A percentile compares a stretch with the other conserved stretches of the same genome.
Conservation (phyloP, 1,140 invertebrate genomes). For the Drosophila kepulauana region DNA sequence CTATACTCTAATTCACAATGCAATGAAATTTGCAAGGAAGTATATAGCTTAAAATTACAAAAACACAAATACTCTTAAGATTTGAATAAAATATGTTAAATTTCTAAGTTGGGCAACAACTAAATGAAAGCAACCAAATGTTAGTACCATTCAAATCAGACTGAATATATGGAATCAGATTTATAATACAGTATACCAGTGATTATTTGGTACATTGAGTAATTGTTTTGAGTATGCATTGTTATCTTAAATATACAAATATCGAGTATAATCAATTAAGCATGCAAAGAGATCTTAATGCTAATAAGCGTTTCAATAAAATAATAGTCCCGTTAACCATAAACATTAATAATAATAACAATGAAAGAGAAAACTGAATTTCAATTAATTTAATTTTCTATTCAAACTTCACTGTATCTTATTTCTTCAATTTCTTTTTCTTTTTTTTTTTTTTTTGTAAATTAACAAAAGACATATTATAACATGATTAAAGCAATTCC, state of each 20-base stretch:
- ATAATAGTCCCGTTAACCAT: constrained; percentile 39
- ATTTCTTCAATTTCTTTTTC: constrained; percentile 12
- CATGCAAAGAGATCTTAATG: too few species aligned
- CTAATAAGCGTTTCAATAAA: not conserved
- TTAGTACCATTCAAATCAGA: not conserved
- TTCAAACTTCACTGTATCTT: constrained; percentile 29
- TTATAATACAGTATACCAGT: not conserved
- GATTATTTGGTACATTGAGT: not conserved
- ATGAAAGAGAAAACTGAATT: constrained; percentile 66
- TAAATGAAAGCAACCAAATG: not conserved
- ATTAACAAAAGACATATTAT: constrained; percentile 61
- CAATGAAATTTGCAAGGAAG: constrained; percentile 40
- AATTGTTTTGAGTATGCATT: not conserved
- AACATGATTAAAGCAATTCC: constrained; percentile 46
- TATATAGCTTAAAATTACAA: constrained; percentile 56
- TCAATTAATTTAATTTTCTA: constrained; percentile 70
- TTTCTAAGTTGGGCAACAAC: not conserved
- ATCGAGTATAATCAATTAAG: not conserved
- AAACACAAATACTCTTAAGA: constrained; percentile 31
- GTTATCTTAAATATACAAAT: not conserved
- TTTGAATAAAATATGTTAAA: constrained; percentile 18
- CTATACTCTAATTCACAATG: constrained; percentile 51
- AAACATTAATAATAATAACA: constrained; percentile 40
- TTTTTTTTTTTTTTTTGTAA: constrained; percentile 33
- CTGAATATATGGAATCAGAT: not conserved